Evolutionary conservation across 2,113 vertebrate species (phyloP), one percentile per base, ranked within the genome.

Genomic region (Blennius ocellaris): DNA sequence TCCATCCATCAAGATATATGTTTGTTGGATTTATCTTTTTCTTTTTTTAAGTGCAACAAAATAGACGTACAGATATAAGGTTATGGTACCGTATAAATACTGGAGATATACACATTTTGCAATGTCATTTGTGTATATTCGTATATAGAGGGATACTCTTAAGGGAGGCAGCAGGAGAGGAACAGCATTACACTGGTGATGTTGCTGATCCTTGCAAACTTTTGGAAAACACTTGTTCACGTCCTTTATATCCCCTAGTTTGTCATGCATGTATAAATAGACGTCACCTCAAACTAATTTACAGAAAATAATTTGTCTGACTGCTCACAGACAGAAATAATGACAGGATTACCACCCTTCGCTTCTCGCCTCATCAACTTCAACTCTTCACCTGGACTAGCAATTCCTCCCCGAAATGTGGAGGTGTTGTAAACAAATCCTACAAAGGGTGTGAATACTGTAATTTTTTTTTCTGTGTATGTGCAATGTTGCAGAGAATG

Each of bases 241-340:
- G 45, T 86, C 81, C 74, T 80, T 81, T 81, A 77, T 58, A 86
- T 72, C 78, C 80, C 83, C 76, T 89, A 81, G 49, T 81, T 89
- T 85, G 76, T 92, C 93, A 94, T 93, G 92, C 92, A 93, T 30
- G 86, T 93, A 93, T 83, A 91, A 93, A 92, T 89, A 92, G 82
- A 93, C 60, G 57, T 90, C 80, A 85, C 82, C 85, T 91, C 85
- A 88, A 89, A 90, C 77, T 86, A 84, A 84, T 90, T 82, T 90
- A 90, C 87, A 89, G 87, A 87, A 93, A 93, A 87, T 30, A 87
- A 88, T 68, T 88, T 69, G 69, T 84, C 83, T 82, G 82, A 85
- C 87, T 82, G 83, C 83, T 82, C 86, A 91, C 86, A 79, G 75
- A 90, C 86, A 89, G 81, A 92, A 88, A 87, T 21, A 81, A 81